Conservation (phyloP, 2,797 vertebrate species). For the Numenius phaeopus region DNA sequence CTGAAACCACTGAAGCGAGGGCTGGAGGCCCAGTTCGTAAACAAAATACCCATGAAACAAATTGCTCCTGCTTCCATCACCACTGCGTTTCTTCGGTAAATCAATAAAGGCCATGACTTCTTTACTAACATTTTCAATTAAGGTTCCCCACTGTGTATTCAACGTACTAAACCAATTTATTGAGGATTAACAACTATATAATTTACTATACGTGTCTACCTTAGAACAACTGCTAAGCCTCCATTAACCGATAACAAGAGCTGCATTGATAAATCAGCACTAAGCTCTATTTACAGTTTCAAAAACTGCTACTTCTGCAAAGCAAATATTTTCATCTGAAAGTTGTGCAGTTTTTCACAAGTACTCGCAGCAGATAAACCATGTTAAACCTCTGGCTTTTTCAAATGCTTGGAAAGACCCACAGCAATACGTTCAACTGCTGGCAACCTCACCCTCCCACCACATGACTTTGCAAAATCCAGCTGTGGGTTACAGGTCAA, state of each 20-base stretch:
- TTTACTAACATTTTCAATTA: conserved; percentile 61
- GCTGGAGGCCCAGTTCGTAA: not conserved
- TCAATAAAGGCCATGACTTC: conserved; percentile 60
- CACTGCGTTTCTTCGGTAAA: not conserved
- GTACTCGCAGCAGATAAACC: conserved; percentile 9
- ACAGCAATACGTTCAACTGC: not conserved
- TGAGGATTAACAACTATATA: conserved; percentile 8
- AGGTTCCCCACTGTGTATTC: conserved; percentile 38
- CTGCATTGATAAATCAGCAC: not conserved
- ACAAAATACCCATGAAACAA: not conserved
- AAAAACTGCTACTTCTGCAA: not conserved
- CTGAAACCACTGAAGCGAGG: not conserved
- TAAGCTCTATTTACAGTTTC: not conserved
- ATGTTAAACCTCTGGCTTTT: not conserved
- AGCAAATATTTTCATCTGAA: conserved; percentile 31
- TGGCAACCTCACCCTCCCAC: not conserved
- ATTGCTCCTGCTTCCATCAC: conserved; percentile 2
- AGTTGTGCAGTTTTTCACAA: conserved; percentile 1
- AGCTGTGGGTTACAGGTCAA: not conserved
- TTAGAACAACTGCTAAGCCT: conserved; percentile 5
- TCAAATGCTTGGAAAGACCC: not conserved
- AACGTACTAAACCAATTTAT: conserved; percentile 49
- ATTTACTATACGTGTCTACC: conserved; percentile 10
- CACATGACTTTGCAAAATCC: not conserved
- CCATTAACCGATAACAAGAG: not conserved